Evolutionary conservation across 1,140 invertebrate genomes (phyloP), one percentile per base, ranked within the genome.

Genomic region (Caenorhabditis brenneri): DNA sequence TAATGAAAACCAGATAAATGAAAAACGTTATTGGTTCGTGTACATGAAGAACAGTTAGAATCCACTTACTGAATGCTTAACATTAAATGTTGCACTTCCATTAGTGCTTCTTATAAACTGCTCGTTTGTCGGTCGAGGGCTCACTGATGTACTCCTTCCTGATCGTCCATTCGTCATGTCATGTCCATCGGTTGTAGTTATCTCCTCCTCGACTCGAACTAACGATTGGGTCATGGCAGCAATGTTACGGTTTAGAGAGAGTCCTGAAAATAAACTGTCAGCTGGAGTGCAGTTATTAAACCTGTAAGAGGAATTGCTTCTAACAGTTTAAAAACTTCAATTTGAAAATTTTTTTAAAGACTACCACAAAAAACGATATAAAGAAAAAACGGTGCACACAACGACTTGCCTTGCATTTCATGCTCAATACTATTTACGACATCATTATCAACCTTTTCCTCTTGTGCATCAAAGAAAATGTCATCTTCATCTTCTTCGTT

Each of bases 401-500:
- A 22, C 65, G 22, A 74, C 65, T 74, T 74, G 65, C 65, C 65
- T 74, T 74, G 33, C 65, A 74, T 39, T 24, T 74, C 65, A 74
- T 74, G 65, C 65, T 74, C 65, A 42, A 74, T 1, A 74, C 65
- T 9, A 74, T 65, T 36, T 1, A 65, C 58, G 16, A 65, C 58
- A 65, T 36, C 58, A 29, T 36, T 55, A 24, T 74, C 36, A 42
- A 46, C 36, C 58, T 65, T 74, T 42, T 74, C 65, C n/a, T 74
- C 65, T 74, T 39, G 36, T 10, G 65, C 65, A 46, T 74, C 65
- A 24, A 74, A 74, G 29, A 74, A 74, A 15, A 74, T 42, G 10
- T 65, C 60, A 0, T 74, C 65, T n/a, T 74, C 65, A 42, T 74
- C 65, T 10, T 42, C 65, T 7, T 58, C 53, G 10, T n/a, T n/a